A percentile compares a stretch with the other conserved stretches of the same genome.
Conservation (phyloP, 2,113 vertebrate genomes). For the Scophthalmus maximus region DNA sequence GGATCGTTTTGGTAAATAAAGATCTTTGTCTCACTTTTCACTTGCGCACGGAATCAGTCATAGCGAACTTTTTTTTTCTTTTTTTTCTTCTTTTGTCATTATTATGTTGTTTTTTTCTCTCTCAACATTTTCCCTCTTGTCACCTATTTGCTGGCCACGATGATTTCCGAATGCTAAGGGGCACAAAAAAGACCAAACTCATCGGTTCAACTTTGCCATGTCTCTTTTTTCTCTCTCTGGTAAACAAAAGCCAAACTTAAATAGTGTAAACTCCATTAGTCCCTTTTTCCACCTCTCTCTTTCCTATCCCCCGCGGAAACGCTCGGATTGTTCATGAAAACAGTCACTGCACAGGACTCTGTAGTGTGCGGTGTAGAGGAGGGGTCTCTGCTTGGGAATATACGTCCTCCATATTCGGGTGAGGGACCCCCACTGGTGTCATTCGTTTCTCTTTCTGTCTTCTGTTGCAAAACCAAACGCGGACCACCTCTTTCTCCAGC, state of each 20-base stretch:
- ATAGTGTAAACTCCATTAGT: conserved; percentile 87
- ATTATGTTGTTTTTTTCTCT: conserved; percentile 48
- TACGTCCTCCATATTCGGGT: conserved; percentile 98
- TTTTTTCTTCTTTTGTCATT: conserved; percentile 28
- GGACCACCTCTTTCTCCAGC: conserved; percentile 99
- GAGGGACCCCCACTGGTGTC: conserved; percentile 95
- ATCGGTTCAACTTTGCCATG: conserved; percentile 74
- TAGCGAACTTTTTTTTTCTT: conserved; percentile 54
- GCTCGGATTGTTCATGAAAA: conserved; percentile 79
- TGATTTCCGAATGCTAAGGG: conserved; percentile 78
- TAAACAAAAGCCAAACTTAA: conserved; percentile 82
- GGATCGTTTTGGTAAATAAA: conserved; percentile 83
- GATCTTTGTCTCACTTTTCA: conserved; percentile 82
- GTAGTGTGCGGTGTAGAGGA: conserved; percentile 94
- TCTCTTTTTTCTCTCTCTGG: conserved; percentile 74
- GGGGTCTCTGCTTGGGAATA: conserved; percentile 95
- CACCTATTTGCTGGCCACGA: conserved; percentile 68
- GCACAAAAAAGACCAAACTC: conserved; percentile 61
- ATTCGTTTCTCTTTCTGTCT: conserved; percentile 99
- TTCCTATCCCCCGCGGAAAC: conserved; percentile 63
- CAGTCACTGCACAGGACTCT: conserved; percentile 95
- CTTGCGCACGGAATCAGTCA: conserved; percentile 72
- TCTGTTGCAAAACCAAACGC: conserved; percentile 99
- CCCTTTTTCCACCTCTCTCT: conserved; percentile 71
- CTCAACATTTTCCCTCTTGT: conserved; percentile 64